A percentile compares a stretch with the other conserved stretches of the same genome.
Conservation (phyloP, 2,888 invertebrate species). For the Rambutsinella grinnellia region DNA sequence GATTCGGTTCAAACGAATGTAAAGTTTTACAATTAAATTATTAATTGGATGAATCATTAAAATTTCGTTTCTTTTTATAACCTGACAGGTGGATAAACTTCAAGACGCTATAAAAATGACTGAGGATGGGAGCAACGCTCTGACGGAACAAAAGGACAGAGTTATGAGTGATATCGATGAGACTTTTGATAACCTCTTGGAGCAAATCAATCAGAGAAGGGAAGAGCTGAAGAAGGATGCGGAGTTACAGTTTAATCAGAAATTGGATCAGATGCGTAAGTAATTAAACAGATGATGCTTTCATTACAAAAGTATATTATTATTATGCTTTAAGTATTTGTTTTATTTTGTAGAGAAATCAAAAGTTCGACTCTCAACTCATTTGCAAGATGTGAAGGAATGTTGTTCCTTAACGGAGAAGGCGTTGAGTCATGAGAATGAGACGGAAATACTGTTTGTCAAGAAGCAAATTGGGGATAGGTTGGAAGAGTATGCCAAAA, state of each 20-base stretch:
- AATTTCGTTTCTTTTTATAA: constrained; percentile 15
- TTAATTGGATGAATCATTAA: not conserved
- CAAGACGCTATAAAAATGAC: constrained; percentile 65
- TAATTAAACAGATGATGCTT: not conserved
- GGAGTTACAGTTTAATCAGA: constrained; percentile 57
- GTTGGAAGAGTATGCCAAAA: constrained; percentile 69
- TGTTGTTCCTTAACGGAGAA: constrained; percentile 71
- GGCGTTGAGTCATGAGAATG: constrained; percentile 70
- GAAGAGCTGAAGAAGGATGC: constrained; percentile 61
- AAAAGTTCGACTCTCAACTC: constrained; percentile 67
- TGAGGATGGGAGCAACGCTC: constrained; percentile 62
- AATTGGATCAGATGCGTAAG: constrained; percentile 64
- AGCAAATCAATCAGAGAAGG: constrained; percentile 61
- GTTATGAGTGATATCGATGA: constrained; percentile 62
- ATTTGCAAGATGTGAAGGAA: constrained; percentile 69
- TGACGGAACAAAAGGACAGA: constrained; percentile 60
- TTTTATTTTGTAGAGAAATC: constrained; percentile 68
- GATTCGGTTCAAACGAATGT: constrained; percentile 67
- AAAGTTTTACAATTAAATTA: constrained; percentile 9
- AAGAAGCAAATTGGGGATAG: constrained; percentile 71
- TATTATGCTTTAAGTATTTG: not conserved
- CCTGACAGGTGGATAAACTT: constrained; percentile 64
- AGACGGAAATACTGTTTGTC: constrained; percentile 71
- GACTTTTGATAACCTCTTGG: constrained; percentile 60
- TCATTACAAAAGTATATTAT: not conserved